Evolutionary conservation across 2,888 invertebrate genomes (phyloP).

Genomic region (Autographa gamma): DNA sequence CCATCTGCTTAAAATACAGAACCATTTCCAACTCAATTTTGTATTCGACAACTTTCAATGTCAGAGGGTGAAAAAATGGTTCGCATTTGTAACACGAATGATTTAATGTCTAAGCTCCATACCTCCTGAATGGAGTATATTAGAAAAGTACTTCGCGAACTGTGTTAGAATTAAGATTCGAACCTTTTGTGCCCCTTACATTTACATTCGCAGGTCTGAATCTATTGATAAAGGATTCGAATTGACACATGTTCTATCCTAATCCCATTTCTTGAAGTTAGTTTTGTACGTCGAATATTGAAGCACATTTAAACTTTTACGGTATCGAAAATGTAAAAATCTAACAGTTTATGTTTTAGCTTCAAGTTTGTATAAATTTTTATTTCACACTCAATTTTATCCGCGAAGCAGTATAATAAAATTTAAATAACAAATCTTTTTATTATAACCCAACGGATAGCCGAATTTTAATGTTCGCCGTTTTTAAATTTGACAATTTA

Average conservation of each 20-base stretch:
- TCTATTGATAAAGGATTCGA: background rate
- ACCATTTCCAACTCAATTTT: slow-evolving; percentile 15
- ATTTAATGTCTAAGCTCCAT: slow-evolving; percentile 8
- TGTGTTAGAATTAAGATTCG: slow-evolving; percentile 6
- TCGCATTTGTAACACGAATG: slow-evolving; percentile 14
- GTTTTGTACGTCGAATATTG: slow-evolving; percentile 9
- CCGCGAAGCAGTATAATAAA: background rate
- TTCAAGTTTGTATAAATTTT: background rate
- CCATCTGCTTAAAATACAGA: slow-evolving; percentile 16
- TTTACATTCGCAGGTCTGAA: background rate
- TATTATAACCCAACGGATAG: background rate
- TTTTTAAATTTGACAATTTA: background rate
- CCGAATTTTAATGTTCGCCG: background rate
- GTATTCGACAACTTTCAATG: slow-evolving; percentile 21
- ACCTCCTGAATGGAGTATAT: background rate
- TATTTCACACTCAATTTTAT: background rate
- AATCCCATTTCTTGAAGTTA: slow-evolving; percentile 17
- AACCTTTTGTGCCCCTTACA: slow-evolving; percentile 3
- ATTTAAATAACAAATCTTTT: slow-evolving; percentile 2
- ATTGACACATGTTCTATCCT: slow-evolving; percentile 2
- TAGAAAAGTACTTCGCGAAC: background rate
- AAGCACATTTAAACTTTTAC: slow-evolving; percentile 15
- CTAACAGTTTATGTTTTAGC: background rate
- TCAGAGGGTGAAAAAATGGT: slow-evolving; percentile 9
- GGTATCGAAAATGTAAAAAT: background rate